A percentile compares a stretch with the other conserved stretches of the same genome.
phyloP scores from a whole-genome alignment of 2,888 invertebrate species.

The Philonicus albiceps region DNA sequence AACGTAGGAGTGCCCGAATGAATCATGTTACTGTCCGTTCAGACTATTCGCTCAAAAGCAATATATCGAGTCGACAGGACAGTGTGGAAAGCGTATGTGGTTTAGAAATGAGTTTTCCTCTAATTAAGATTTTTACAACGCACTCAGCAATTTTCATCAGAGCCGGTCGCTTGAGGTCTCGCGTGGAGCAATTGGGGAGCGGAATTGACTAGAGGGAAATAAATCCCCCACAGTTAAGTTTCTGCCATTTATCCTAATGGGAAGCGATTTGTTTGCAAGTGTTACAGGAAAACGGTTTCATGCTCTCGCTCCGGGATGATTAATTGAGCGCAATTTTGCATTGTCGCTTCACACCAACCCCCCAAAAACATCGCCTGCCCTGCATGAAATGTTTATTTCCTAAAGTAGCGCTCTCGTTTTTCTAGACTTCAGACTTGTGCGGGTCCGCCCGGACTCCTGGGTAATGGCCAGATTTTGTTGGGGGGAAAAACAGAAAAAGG shows the following conservation, averaged over 20 bases:
- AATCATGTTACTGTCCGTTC: not conserved
- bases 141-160: not conserved
- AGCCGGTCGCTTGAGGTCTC: not conserved
- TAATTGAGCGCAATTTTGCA: slow-evolving; percentile 26
- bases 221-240: slow-evolving; percentile 33
- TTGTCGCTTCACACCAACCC: not conserved
- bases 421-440: not conserved
- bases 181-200: not conserved
- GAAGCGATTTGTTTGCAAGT: slow-evolving; percentile 32
- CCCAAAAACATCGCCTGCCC: not conserved
- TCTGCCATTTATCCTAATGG: slow-evolving; percentile 33
- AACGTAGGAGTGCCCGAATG: not conserved
- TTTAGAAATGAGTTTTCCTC: slow-evolving; percentile 8
- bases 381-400: slow-evolving; percentile 13
- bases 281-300: slow-evolving; percentile 32
- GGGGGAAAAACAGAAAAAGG: not conserved
- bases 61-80: not conserved
- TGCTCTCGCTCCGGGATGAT: slow-evolving; percentile 28
- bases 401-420: not conserved
- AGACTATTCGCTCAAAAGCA: not conserved
- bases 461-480: not conserved
- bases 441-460: not conserved
- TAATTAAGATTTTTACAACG: slow-evolving; percentile 22
- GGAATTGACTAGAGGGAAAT: slow-evolving; percentile 28
- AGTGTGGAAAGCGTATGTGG: not conserved